phyloP scores from a whole-genome alignment of 2,797 vertebrate genomes.

The Bovichtus variegatus region DNA sequence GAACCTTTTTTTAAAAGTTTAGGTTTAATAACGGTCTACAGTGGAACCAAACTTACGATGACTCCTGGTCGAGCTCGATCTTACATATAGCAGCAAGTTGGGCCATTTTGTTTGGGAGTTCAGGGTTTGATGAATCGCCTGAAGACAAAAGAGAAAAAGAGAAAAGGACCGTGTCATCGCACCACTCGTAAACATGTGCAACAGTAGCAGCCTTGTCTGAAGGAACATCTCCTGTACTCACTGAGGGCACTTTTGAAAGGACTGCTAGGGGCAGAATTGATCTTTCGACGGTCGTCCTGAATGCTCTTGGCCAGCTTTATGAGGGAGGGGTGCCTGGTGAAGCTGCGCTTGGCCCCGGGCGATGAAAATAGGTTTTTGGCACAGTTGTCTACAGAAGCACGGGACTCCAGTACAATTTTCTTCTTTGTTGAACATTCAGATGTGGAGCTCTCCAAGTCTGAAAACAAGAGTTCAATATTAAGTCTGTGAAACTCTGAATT shows the following conservation, averaged over 20 bases:
- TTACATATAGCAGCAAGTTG: slow-evolving; percentile 91
- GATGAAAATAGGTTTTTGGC: slow-evolving; percentile 95
- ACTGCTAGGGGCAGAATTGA: slow-evolving; percentile 93
- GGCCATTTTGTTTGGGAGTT: slow-evolving; percentile 88
- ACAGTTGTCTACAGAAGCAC: slow-evolving; percentile 88
- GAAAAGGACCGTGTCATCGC: not conserved
- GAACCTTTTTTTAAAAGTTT: not conserved
- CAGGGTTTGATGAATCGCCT: slow-evolving; percentile 56
- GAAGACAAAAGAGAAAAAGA: slow-evolving; percentile 5
- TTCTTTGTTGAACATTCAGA: slow-evolving; percentile 36
- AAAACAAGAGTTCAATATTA: slow-evolving; percentile 29
- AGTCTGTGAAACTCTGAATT: not conserved
- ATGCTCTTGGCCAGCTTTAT: slow-evolving; percentile 93
- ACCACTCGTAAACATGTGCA: not conserved
- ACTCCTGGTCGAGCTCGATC: slow-evolving; percentile 90
- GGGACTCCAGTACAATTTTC: slow-evolving; percentile 69
- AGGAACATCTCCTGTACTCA: slow-evolving; percentile 58
- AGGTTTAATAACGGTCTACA: not conserved
- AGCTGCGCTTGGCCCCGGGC: slow-evolving; percentile 85
- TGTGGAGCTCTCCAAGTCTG: slow-evolving; percentile 64
- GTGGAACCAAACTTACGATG: slow-evolving; percentile 80
- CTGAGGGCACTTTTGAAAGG: slow-evolving; percentile 86
- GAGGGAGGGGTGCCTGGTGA: slow-evolving; percentile 95
- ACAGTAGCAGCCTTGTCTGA: rapidly evolving
- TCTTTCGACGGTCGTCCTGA: slow-evolving; percentile 93